phyloP scores from a whole-genome alignment of 2,113 vertebrate species.

The Phoxinus phoxinus region DNA sequence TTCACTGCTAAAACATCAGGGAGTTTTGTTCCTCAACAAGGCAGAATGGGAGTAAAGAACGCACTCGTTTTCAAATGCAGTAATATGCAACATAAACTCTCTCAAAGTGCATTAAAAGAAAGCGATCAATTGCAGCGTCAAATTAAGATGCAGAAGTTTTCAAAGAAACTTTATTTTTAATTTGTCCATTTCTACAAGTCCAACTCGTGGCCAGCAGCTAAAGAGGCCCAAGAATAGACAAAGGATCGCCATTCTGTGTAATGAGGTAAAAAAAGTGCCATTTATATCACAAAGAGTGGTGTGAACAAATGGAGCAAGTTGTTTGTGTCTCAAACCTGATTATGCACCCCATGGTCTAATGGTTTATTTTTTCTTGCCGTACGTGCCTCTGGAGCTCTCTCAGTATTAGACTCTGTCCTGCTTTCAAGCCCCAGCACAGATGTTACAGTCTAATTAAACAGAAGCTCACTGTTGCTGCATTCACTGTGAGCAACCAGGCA shows the following conservation, averaged over 20 bases:
- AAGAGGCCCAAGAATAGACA: background rate
- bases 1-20: conserved; percentile 15
- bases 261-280: conserved; percentile 27
- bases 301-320: conserved; percentile 39
- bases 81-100: background rate
- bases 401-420: conserved; percentile 40
- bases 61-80: conserved; percentile 4
- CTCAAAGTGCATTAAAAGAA: background rate
- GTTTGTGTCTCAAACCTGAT: conserved; percentile 43
- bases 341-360: conserved; percentile 46
- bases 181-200: background rate
- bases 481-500: conserved; percentile 24
- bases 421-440: conserved; percentile 53
- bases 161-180: background rate
- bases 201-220: background rate
- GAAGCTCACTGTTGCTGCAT: conserved; percentile 43
- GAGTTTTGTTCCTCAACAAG: conserved; percentile 45
- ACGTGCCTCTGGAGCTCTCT: conserved; percentile 27
- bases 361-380: conserved; percentile 41
- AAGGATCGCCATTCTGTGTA: background rate
- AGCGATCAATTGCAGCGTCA: background rate
- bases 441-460: conserved; percentile 62
- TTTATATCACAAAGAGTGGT: conserved; percentile 26
- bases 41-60: background rate
- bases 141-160: background rate